Base-by-base conservation (phyloP, 2,113 vertebrate genomes). In the Sitta europaea region DNA sequence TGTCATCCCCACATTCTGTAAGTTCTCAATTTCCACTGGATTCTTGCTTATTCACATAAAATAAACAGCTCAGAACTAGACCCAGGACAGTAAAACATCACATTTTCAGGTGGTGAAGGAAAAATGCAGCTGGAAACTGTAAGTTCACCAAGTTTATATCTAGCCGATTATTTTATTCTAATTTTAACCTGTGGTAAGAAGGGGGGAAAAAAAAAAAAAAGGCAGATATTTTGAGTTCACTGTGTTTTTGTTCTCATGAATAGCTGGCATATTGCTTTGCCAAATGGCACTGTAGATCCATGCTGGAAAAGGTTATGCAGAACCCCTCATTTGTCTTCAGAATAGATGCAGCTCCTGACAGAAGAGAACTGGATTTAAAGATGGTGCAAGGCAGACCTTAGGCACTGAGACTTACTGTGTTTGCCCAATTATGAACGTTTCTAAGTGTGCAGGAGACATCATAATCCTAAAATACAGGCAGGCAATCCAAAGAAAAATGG, bases 141-240 rank as follows among this genome's bases (percentile, higher is more conserved):
- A 93, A 94, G 87, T 95, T 94, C 65, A 94, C 89, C 23, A 38
- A 63, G 94, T 95, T 96, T 96, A 51, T 94, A 94, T 94, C 80
- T 54, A 94, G 84, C 81, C 0, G 5, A 95, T 95, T 94, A 95
- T 96, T 97, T 96, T 92, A 80, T 94, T 88, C 95, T 94, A 95
- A 96, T 94, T 97, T 96, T 95, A 96, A 85, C 71, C 71, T 94
- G 93, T 40, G 95, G 96, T 93, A 90, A 96, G 74, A 73, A 90
- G 66, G 0, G 9, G 3, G 4, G 1, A n/a, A n/a, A n/a, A n/a
- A 10, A 31, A 40, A 78, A 82, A 63, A 75, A 11, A 67, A 36
- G 8, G 45, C 42, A 68, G 92, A 22, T 96, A 94, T 96, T 97
- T 90, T 97, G 88, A 92, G 95, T 85, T 90, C 23, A 7, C 48